phyloP scores from a whole-genome alignment of 1,140 invertebrate species.

The Magallana ariakensis region DNA sequence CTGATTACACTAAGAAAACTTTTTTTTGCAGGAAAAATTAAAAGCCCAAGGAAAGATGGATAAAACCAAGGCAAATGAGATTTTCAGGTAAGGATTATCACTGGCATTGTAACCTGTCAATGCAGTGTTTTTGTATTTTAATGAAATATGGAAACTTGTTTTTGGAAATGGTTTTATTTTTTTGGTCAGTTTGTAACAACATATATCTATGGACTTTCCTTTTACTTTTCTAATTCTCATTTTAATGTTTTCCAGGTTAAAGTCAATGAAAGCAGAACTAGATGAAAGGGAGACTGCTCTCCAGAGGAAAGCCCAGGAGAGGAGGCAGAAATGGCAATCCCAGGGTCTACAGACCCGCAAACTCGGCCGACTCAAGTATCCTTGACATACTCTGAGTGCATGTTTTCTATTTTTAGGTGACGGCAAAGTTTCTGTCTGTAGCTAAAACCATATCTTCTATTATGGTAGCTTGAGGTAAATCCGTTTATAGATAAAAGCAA shows the following conservation, averaged over 20 bases:
- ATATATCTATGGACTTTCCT: no score
- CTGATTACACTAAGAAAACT: neutral
- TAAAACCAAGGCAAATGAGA: slow-evolving; percentile 51
- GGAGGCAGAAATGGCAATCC: slow-evolving; percentile 62
- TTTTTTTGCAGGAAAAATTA: slow-evolving; percentile 46
- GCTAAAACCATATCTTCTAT: no score
- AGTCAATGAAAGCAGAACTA: slow-evolving; percentile 49
- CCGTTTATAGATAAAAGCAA: no score
- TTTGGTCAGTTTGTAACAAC: no score
- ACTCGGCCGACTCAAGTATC: slow-evolving; percentile 77
- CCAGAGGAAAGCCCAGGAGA: slow-evolving; percentile 46
- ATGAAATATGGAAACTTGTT: no score
- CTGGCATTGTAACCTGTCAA: no score
- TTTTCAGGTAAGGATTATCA: slow-evolving; percentile 53
- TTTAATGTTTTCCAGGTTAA: slow-evolving; percentile 29
- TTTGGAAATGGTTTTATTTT: no score
- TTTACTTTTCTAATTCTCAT: no score
- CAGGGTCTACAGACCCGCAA: slow-evolving; percentile 73
- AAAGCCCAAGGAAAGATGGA: slow-evolving; percentile 39
- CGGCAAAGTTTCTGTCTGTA: no score
- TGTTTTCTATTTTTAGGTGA: neutral
- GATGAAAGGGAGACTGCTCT: slow-evolving; percentile 28
- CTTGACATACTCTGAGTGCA: slow-evolving; percentile 19
- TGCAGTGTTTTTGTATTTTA: no score
- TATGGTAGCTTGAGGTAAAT: no score